A percentile compares a stretch with the other conserved stretches of the same genome.
Evolutionary conservation across 2,888 invertebrate genomes (phyloP).

Genomic region (Zygothrica quintamaculata): DNA sequence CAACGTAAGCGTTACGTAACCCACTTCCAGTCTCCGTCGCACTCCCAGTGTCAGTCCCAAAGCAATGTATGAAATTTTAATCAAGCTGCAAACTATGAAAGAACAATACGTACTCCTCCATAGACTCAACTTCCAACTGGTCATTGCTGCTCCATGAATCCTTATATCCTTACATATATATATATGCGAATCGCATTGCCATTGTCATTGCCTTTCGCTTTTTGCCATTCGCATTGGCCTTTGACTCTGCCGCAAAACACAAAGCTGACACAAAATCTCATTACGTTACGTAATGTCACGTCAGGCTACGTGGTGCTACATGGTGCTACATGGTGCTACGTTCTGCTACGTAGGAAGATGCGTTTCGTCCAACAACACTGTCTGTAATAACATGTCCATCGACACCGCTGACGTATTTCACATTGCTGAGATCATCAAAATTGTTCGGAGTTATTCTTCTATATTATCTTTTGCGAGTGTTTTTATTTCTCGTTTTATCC

Average conservation of each 20-base stretch:
- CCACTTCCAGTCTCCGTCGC: too few species aligned
- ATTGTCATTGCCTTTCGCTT: conserved; percentile 4
- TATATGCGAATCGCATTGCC: conserved; percentile 6
- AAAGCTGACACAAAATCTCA: conserved; percentile 71
- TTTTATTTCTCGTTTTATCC: too few species aligned
- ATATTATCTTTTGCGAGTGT: conserved; percentile 2
- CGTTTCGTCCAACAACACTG: conserved; percentile 47
- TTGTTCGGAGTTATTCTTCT: conserved; percentile 37
- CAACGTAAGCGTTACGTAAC: conserved; percentile 20
- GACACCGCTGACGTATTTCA: conserved; percentile 34
- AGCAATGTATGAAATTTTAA: conserved; percentile 41
- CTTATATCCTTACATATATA: conserved; percentile 1
- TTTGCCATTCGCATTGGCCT: conserved; percentile 3
- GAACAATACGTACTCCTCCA: conserved; percentile 20
- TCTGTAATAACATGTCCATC: conserved; percentile 20
- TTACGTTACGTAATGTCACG: conserved; percentile 73
- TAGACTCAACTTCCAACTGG: conserved; percentile 14
- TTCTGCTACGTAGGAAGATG: too few species aligned
- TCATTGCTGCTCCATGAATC: conserved; percentile 41
- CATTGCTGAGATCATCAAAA: conserved; percentile 65
- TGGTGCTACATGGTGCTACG: conserved; percentile 45
- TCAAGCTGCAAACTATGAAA: conserved; percentile 27
- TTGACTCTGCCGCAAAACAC: conserved; percentile 30
- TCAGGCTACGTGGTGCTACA: conserved; percentile 59
- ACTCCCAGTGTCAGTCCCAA: too few species aligned